A percentile compares a stretch with the other conserved stretches of the same genome.
phyloP scores from a whole-genome alignment of 2,113 vertebrate species.

The Onychostruthus taczanowskii region DNA sequence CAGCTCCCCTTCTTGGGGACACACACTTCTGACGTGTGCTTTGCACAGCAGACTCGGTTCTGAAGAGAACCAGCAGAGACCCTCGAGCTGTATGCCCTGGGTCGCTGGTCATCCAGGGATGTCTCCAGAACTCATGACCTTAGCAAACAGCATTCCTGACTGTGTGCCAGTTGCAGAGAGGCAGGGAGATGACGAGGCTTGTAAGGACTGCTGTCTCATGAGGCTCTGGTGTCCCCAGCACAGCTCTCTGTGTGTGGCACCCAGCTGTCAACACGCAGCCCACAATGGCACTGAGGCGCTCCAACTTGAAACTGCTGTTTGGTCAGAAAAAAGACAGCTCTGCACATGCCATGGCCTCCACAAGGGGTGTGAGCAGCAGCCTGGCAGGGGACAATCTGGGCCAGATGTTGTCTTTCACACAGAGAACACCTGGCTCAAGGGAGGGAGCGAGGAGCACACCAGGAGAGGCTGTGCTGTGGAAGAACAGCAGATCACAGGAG shows the following conservation, averaged over 20 bases:
- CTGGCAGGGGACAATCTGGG: background rate
- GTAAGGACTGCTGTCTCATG: background rate
- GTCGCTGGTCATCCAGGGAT: background rate
- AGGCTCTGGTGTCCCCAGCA: background rate
- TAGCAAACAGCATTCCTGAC: background rate
- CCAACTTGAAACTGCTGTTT: background rate
- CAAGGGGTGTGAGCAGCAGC: background rate
- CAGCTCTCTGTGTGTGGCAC: background rate
- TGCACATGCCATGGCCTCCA: rapidly evolving
- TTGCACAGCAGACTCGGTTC: background rate
- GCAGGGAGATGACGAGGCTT: background rate
- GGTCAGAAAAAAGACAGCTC: background rate
- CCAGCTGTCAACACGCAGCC: background rate
- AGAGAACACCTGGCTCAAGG: background rate
- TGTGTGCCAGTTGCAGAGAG: background rate
- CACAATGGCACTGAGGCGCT: background rate
- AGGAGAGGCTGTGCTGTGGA: background rate
- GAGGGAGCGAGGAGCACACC: background rate
- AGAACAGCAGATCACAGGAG: background rate
- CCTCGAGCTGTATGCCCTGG: background rate
- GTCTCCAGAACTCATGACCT: background rate
- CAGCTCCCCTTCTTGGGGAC: background rate
- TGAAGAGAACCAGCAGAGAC: background rate
- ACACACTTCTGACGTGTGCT: background rate
- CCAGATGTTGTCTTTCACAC: background rate